Evolutionary conservation across 2,113 vertebrate species (phyloP), one percentile per base, ranked within the genome.

Genomic region (Lophochroa leadbeateri): DNA sequence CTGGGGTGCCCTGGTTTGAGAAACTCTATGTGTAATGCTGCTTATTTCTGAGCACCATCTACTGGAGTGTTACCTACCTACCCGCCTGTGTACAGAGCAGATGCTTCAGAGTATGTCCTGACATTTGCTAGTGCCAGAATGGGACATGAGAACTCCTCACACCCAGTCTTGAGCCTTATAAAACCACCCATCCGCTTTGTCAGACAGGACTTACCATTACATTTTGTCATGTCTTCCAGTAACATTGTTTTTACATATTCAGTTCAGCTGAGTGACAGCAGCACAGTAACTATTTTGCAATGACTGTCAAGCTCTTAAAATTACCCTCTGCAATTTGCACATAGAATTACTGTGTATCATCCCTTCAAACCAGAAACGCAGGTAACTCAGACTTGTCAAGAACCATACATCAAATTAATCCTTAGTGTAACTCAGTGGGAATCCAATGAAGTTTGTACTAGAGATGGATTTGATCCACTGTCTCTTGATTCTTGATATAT

Each of bases 61-160:
- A 33, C 49, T n/a, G 76, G 68, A 13, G 11, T 4, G 31, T 49
- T 50, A 64, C 41, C 39, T 55, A 23, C 33, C 50, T 13, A 19
- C 77, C 35, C 31, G 0, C 35, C 65, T 43, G 1, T 0, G 17
- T 5, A 64, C 21, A 3, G 29, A n/a, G 17, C n/a, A 29, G 9
- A 53, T 1, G 0, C 23, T 25, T 20, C 18, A 7, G 60, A 35
- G 55, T 1, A 24, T 35, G 57, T 58, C 63, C 13, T 11, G 50
- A 23, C 8, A 23, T 15, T 13, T 31, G 16, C 16, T 20, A 49
- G 53, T 2, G 35, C 25, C 72, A 78, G 64, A n/a, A 50, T 60
- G 43, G 29, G 68, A 88, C 37, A 63, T 16, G 9, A 91, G 65
- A 71, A 2, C 52, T 27, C 68, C 50, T 35, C 77, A 10, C 49